Conservation (phyloP, 2,888 invertebrate species). For the Megastigmus dorsalis region DNA sequence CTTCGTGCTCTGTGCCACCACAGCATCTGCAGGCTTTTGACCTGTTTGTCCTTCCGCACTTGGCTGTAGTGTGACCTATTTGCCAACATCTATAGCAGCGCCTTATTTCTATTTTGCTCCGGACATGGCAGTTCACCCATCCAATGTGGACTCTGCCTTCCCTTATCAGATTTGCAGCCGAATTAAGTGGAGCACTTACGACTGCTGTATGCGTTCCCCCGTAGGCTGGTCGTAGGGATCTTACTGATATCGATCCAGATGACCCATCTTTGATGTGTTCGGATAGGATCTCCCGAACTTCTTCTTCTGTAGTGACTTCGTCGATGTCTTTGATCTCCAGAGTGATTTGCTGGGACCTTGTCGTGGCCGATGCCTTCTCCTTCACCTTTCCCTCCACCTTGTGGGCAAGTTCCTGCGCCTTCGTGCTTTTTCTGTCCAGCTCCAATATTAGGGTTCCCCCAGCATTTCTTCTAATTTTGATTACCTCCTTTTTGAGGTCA, state of each 20-base stretch:
- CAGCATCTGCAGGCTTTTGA: slow-evolving; percentile 32
- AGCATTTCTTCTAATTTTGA: no score
- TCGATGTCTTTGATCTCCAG: slow-evolving; percentile 13
- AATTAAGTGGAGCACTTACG: neutral
- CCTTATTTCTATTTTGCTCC: neutral
- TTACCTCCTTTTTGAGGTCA: neutral
- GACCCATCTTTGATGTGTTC: neutral
- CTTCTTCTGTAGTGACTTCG: neutral
- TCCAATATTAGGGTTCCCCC: no score
- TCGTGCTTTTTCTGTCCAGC: no score
- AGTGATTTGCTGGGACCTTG: no score
- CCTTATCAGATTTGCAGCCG: neutral
- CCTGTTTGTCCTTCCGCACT: slow-evolving; percentile 23
- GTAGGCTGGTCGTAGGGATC: no score
- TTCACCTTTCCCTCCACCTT: slow-evolving; percentile 1
- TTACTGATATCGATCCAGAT: no score
- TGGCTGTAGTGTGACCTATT: slow-evolving; percentile 13
- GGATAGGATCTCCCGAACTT: neutral
- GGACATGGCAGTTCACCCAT: neutral
- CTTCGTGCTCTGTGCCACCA: neutral
- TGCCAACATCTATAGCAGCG: slow-evolving; percentile 1
- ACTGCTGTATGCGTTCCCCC: neutral
- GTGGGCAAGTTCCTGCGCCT: no score
- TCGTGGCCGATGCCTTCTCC: neutral
- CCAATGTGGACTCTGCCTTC: slow-evolving; percentile 2